Evolutionary conservation across 2,797 vertebrate genomes (phyloP).

Genomic region (Ptychobarbus kaznakovi): DNA sequence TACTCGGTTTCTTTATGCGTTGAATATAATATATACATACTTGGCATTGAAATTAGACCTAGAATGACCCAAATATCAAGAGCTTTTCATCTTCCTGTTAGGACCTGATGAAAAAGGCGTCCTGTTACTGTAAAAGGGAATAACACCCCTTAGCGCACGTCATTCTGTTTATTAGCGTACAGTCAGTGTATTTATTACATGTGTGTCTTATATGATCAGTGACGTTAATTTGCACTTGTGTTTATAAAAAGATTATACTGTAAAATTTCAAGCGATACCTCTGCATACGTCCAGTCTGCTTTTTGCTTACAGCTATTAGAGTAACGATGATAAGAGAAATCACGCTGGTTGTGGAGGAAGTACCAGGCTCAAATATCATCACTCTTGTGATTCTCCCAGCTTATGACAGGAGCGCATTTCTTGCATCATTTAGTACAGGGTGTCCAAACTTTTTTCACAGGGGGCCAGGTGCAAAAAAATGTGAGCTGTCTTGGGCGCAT

Average conservation of each 20-base stretch:
- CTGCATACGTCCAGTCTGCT: background rate
- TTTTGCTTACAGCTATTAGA: conserved; percentile 24
- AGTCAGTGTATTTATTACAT: background rate
- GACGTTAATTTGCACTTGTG: conserved; percentile 1
- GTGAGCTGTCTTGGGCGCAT: too few species aligned
- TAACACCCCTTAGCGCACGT: background rate
- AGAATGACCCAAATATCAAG: background rate
- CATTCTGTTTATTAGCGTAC: background rate
- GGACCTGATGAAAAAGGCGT: background rate
- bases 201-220: background rate
- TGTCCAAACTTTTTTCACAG: too few species aligned
- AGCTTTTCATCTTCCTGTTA: background rate
- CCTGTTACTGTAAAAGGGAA: background rate
- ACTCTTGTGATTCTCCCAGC: background rate
- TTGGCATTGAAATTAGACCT: background rate
- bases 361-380: conserved; percentile 14
- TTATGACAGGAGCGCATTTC: background rate
- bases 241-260: conserved; percentile 48
- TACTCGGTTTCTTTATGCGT: background rate
- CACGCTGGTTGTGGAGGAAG: background rate
- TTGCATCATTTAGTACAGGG: conserved; percentile 20
- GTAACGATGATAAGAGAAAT: conserved; percentile 27
- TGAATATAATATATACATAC: background rate
- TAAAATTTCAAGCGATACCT: conserved; percentile 34
- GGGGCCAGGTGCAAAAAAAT: too few species aligned